phyloP scores from a whole-genome alignment of 2,888 invertebrate species.

The Azorinus chamasolen region DNA sequence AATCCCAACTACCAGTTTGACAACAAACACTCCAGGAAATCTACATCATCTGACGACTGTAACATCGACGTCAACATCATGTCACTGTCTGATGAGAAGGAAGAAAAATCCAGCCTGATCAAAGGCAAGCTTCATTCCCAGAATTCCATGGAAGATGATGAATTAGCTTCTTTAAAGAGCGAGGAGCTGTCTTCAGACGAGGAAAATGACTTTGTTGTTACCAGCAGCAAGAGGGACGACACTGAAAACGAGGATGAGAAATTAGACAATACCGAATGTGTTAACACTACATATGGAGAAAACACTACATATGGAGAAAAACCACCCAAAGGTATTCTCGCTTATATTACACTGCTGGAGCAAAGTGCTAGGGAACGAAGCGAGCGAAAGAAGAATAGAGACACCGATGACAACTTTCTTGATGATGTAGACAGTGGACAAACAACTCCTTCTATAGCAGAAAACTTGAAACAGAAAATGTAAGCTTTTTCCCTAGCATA shows the following conservation, averaged over 20 bases:
- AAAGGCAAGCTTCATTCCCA: conserved; percentile 49
- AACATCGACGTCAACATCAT: conserved; percentile 67
- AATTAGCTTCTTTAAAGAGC: conserved; percentile 59
- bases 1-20: conserved; percentile 95
- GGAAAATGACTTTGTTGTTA: conserved; percentile 71
- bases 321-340: conserved; percentile 80
- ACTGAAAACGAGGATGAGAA: conserved; percentile 62
- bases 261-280: conserved; percentile 63
- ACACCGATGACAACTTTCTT: conserved; percentile 50
- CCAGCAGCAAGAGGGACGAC: conserved; percentile 52
- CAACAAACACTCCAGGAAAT: conserved; percentile 74
- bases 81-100: conserved; percentile 67
- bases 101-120: conserved; percentile 52
- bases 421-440: conserved; percentile 62
- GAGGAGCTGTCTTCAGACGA: conserved; percentile 71
- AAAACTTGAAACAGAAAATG: conserved; percentile 61
- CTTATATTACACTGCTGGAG: conserved; percentile 84
- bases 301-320: too few species aligned
- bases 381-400: conserved; percentile 62
- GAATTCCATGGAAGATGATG: conserved; percentile 61
- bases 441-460: conserved; percentile 56
- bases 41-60: conserved; percentile 49
- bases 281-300: conserved; percentile 54
- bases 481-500: conserved; percentile 35
- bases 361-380: conserved; percentile 75